These are phyloP conservation scores for Corticium candelabrum DNA, from an alignment of 37 sponge, comb jelly and placozoan genomes.

Conservation along the genomic window DNA sequence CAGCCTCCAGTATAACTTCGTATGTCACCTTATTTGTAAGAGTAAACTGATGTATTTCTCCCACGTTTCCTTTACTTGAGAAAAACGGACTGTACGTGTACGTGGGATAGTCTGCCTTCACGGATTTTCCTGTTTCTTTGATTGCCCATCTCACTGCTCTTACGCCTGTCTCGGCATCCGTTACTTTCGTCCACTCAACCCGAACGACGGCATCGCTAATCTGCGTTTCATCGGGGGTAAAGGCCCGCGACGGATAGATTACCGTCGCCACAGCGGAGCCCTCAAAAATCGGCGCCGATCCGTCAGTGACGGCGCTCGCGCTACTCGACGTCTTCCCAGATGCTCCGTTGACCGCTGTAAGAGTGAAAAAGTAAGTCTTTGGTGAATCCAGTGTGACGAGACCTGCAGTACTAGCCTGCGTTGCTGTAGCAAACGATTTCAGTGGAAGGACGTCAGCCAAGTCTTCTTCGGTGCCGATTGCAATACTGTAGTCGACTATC, in stretches of 20 bases:
- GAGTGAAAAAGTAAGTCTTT: background rate
- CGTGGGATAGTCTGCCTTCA: background rate
- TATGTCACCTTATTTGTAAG: background rate
- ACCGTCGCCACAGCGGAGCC: background rate
- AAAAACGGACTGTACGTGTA: background rate
- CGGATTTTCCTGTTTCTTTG: background rate
- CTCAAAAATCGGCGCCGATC: background rate
- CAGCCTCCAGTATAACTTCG: background rate
- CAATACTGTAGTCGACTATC: background rate
- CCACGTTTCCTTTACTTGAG: background rate
- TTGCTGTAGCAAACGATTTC: background rate
- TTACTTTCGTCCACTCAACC: background rate
- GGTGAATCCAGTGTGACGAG: background rate
- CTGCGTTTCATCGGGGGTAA: background rate
- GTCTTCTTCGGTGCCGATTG: background rate
- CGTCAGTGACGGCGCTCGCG: background rate
- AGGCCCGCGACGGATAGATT: background rate
- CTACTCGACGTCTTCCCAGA: background rate
- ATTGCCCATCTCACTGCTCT: background rate
- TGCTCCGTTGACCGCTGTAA: background rate
- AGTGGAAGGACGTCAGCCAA: background rate
- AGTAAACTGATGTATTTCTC: background rate
- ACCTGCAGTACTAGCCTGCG: background rate
- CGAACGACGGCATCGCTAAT: background rate
- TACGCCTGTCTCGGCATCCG: background rate